Conservation (phyloP, 2,113 vertebrate genomes). For the Rhabdornis inornatus region DNA sequence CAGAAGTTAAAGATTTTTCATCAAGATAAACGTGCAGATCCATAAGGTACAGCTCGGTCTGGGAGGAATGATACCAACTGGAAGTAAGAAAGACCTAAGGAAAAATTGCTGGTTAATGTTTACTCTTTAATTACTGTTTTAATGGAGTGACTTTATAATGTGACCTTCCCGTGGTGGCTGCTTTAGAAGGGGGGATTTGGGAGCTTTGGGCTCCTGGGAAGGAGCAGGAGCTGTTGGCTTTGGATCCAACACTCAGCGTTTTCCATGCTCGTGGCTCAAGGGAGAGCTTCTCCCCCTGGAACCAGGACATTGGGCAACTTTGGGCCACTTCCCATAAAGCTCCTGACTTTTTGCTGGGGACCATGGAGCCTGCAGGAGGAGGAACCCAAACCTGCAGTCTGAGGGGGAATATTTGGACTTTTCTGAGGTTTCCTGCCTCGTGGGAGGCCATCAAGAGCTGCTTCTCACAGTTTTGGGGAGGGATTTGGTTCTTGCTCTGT, state of each 20-base stretch:
- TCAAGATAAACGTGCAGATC: slow-evolving; percentile 77
- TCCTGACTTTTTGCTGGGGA: background rate
- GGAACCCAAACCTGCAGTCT: background rate
- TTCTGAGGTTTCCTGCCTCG: background rate
- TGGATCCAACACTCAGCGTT: background rate
- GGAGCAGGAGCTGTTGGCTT: background rate
- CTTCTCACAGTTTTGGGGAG: background rate
- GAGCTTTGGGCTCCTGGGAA: background rate
- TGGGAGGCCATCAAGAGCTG: background rate
- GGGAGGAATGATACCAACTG: slow-evolving; percentile 52
- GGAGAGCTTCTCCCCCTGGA: background rate
- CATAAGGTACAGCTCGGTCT: slow-evolving; percentile 61
- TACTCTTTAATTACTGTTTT: slow-evolving; percentile 68
- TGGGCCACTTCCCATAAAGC: background rate
- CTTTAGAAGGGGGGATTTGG: slow-evolving; percentile 3
- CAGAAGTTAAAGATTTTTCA: slow-evolving; percentile 73
- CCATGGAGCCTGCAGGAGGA: background rate
- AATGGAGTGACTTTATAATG: slow-evolving; percentile 60
- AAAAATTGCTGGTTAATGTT: slow-evolving; percentile 78
- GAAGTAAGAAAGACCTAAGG: slow-evolving; percentile 70
- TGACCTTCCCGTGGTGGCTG: slow-evolving; percentile 63
- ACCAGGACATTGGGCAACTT: background rate
- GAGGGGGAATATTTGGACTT: background rate
- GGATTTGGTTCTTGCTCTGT: background rate
- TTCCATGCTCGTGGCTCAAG: background rate